Conservation (phyloP, 2,113 vertebrate species). For the Misgurnus anguillicaudatus region DNA sequence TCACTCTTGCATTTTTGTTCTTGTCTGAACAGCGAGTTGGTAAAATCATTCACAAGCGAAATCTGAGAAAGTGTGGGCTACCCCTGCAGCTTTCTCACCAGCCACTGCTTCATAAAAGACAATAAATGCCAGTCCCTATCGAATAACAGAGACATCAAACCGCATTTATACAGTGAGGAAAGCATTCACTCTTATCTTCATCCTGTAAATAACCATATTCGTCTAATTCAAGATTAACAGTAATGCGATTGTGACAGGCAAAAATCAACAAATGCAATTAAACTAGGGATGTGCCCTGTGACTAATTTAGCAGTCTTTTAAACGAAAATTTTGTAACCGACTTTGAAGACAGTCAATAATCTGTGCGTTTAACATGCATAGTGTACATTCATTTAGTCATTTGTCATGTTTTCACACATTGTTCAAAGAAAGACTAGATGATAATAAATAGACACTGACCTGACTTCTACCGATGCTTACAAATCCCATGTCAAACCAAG, state of each 20-base stretch:
- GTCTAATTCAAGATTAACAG: background rate
- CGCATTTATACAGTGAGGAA: slow-evolving; percentile 12
- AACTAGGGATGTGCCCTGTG: background rate
- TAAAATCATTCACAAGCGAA: background rate
- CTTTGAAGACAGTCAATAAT: too few relatives aligned
- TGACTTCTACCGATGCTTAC: too few relatives aligned
- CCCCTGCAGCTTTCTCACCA: slow-evolving; percentile 27
- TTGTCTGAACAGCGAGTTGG: background rate
- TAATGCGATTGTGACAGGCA: background rate
- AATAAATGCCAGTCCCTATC: slow-evolving; percentile 23
- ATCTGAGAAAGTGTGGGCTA: slow-evolving; percentile 21
- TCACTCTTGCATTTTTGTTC: background rate
- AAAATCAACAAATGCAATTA: background rate
- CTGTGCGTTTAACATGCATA: too few relatives aligned
- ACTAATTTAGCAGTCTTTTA: too few relatives aligned
- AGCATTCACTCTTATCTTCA: slow-evolving; percentile 1
- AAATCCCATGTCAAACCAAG: background rate
- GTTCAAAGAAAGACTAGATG: too few relatives aligned
- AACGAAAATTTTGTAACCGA: too few relatives aligned
- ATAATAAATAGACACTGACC: too few relatives aligned
- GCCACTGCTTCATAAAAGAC: slow-evolving; percentile 12
- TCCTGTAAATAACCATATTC: background rate
- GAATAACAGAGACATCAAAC: slow-evolving; percentile 18
- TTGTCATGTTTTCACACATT: too few relatives aligned
- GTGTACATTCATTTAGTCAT: too few relatives aligned